phyloP scores from a whole-genome alignment of 2,113 vertebrate genomes.

The Silurus meridionalis region DNA sequence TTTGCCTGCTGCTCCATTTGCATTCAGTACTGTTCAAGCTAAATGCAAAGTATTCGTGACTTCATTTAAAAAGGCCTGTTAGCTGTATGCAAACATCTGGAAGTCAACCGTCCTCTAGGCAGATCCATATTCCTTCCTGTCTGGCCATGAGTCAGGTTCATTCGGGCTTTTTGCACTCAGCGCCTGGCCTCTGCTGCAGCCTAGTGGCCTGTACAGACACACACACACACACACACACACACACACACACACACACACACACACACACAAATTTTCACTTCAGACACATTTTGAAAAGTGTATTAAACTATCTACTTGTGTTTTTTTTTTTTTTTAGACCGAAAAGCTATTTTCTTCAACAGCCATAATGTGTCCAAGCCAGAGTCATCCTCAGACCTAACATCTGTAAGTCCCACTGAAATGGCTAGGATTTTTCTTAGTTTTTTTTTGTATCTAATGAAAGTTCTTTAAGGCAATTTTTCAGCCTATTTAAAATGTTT shows the following conservation, averaged over 20 bases:
- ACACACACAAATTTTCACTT: background rate
- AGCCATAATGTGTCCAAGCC: constrained; percentile 99
- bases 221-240: constrained; percentile 1
- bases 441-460: background rate
- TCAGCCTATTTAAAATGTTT: background rate
- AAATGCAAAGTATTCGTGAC: constrained; percentile 60
- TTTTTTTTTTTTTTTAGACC: constrained; percentile 75
- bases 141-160: constrained; percentile 1
- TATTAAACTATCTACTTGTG: background rate
- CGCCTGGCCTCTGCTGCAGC: constrained; percentile 61
- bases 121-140: constrained; percentile 17
- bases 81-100: constrained; percentile 55
- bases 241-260: background rate
- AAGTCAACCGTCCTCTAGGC: constrained; percentile 6
- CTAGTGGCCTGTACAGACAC: constrained; percentile 56
- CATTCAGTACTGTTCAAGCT: constrained; percentile 53
- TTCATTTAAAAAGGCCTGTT: constrained; percentile 47
- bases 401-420: constrained; percentile 79
- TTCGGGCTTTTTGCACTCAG: background rate
- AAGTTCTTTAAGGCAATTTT: background rate
- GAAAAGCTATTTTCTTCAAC: constrained; percentile 99
- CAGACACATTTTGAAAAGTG: background rate
- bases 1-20: constrained; percentile 50
- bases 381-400: constrained; percentile 93
- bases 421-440: background rate